Conservation (phyloP, 2,113 vertebrate species). For the Tenrec ecaudatus region DNA sequence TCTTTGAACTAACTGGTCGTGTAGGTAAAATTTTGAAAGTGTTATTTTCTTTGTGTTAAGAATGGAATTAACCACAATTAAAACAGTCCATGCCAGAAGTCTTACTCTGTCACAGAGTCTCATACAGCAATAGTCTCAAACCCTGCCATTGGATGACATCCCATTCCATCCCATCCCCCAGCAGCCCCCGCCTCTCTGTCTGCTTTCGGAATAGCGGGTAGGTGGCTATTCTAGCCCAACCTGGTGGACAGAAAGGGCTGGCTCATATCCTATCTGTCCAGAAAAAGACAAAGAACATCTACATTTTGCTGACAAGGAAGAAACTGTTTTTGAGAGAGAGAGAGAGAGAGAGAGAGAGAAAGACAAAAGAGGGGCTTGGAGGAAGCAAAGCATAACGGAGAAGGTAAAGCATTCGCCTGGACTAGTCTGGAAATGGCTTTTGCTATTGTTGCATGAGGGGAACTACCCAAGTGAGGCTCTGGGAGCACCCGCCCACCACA, state of each 20-base stretch:
- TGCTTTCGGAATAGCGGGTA: neutral
- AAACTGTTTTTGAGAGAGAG: neutral
- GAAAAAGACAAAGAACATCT: slow-evolving; percentile 10
- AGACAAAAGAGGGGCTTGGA: neutral
- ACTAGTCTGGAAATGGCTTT: neutral
- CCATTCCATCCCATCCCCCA: too few species aligned
- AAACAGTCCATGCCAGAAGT: slow-evolving; percentile 40
- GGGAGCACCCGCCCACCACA: neutral
- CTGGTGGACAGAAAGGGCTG: neutral
- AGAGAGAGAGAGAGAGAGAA: neutral
- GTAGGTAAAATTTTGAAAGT: slow-evolving; percentile 51
- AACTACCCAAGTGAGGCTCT: neutral
- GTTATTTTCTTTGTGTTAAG: slow-evolving; percentile 42
- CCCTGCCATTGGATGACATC: neutral
- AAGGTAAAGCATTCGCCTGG: neutral
- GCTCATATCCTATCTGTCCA: neutral
- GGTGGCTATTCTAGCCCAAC: neutral
- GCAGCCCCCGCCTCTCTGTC: neutral
- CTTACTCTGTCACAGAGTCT: slow-evolving; percentile 16
- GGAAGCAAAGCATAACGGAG: neutral
- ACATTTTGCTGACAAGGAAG: neutral
- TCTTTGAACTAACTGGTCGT: slow-evolving; percentile 33
- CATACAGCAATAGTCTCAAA: slow-evolving; percentile 40
- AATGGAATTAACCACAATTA: slow-evolving; percentile 42
- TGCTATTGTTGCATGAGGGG: neutral